Percentiles rank a stretch among this genome's conserved stretches.
Conservation (phyloP, 2,888 invertebrate species). For the Pilophorus perplexus region DNA sequence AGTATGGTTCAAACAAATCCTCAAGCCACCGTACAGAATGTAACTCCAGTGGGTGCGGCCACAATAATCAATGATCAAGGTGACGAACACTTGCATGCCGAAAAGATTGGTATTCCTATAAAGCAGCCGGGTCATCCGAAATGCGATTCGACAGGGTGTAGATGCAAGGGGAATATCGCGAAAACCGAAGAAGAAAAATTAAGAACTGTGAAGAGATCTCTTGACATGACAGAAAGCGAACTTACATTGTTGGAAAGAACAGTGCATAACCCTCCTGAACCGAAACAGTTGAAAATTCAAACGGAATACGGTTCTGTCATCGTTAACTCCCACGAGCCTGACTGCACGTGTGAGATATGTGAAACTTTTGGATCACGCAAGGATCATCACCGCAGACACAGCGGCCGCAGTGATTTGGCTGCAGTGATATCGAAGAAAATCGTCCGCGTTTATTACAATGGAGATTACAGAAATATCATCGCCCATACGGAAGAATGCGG, state of each 20-base stretch:
- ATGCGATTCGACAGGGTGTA: not conserved
- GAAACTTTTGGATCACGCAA: not conserved
- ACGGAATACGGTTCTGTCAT: not conserved
- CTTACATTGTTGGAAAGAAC: not conserved
- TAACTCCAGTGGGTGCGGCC: no score
- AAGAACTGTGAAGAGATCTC: not conserved
- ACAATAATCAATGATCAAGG: no score
- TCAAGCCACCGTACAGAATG: no score
- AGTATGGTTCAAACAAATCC: no score
- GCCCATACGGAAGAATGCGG: slow-evolving; percentile 21
- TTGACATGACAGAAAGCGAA: not conserved
- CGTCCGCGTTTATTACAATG: slow-evolving; percentile 1
- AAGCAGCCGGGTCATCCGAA: not conserved
- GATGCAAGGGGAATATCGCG: not conserved
- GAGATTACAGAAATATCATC: not conserved
- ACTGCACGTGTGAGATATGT: slow-evolving; percentile 8
- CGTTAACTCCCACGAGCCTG: not conserved
- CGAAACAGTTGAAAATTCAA: not conserved
- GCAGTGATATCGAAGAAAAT: not conserved
- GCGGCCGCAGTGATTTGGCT: not conserved
- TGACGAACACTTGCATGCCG: no score
- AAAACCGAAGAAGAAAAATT: not conserved
- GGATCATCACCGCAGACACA: not conserved
- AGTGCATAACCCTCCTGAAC: not conserved
- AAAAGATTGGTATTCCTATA: not conserved